phyloP scores from a whole-genome alignment of 2,888 invertebrate species.

The Caenorhabditis becei region DNA sequence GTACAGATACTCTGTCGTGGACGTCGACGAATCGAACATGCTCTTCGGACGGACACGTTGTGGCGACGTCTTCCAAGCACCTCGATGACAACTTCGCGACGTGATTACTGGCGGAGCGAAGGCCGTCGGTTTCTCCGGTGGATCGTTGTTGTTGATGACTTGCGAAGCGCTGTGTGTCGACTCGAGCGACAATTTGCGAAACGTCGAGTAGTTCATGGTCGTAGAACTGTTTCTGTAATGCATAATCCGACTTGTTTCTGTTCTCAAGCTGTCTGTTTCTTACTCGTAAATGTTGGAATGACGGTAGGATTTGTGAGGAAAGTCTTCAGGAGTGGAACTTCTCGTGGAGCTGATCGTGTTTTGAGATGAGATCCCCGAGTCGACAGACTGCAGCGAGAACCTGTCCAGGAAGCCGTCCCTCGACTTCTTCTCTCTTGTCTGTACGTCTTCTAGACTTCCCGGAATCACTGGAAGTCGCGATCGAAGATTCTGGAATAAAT shows the following conservation, averaged over 20 bases:
- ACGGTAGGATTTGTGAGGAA: constrained; percentile 28
- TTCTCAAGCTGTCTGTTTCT: neutral
- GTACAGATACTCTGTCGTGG: constrained; percentile 41
- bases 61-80: constrained; percentile 56
- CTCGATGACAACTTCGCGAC: constrained; percentile 56
- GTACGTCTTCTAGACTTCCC: constrained; percentile 64
- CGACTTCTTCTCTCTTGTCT: constrained; percentile 60
- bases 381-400: constrained; percentile 66
- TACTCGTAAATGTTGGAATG: constrained; percentile 58
- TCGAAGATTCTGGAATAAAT: constrained; percentile 67
- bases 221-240: constrained; percentile 43
- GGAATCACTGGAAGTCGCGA: constrained; percentile 67
- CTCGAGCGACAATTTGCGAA: constrained; percentile 66
- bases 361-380: constrained; percentile 65
- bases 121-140: neutral
- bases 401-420: constrained; percentile 59
- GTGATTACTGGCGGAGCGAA: constrained; percentile 50
- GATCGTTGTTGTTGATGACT: constrained; percentile 1
- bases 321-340: constrained; percentile 59
- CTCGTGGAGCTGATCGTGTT: constrained; percentile 58
- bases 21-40: constrained; percentile 55
- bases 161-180: constrained; percentile 17
- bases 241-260: neutral
- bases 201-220: constrained; percentile 67
- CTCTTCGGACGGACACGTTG: constrained; percentile 53